Evolutionary conservation across 1,140 invertebrate genomes (phyloP), one percentile per base, ranked within the genome.

Genomic region (Formica exsecta): DNA sequence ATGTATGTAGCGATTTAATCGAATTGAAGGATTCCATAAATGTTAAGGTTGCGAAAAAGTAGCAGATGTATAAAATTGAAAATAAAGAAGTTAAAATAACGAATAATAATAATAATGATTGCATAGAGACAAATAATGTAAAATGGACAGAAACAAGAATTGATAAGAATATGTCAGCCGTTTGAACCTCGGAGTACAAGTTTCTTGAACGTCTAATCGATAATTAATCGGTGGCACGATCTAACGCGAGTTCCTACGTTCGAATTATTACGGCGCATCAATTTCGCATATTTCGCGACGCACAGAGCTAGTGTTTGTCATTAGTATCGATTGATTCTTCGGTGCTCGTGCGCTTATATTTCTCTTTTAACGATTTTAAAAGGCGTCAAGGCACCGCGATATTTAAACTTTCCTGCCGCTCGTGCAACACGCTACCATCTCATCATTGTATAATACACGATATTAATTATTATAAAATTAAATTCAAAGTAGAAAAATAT

Each of bases 241-340:
- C 76, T 80, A 13, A 22, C 76, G n/a, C 64, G 61, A 68, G 65
- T 57, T 41, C 25, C 22, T 41, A 57, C 73, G 73, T 80, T 57
- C 32, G 44, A 8, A 25, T 19, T 48, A 80, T 70, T 70, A 32
- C 32, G 32, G 66, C 41, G 62, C 32, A 68, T 68, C 44, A 44
- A 77, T 65, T 44, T 62, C 25, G 36, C n/a, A 57, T 36, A 38
- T 25, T 54, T 44, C n/a, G 3, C 22, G 7, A 57, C 44, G 44
- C 64, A 16, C 36, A 16, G 5, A 25, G 11, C 64, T 13, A 19
- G 8, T 36, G 32, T 25, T 68, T 70, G 64, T 70, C 59, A 64
- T 77, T 77, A 77, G 61, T 80, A 80, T 80, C 44, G 64, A 80
- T 80, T 80, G 64, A 80, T 68, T 80, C 64, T 38, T 38, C 44